phyloP scores from a whole-genome alignment of 2,797 vertebrate species.

The Rhinophrynus dorsalis region DNA sequence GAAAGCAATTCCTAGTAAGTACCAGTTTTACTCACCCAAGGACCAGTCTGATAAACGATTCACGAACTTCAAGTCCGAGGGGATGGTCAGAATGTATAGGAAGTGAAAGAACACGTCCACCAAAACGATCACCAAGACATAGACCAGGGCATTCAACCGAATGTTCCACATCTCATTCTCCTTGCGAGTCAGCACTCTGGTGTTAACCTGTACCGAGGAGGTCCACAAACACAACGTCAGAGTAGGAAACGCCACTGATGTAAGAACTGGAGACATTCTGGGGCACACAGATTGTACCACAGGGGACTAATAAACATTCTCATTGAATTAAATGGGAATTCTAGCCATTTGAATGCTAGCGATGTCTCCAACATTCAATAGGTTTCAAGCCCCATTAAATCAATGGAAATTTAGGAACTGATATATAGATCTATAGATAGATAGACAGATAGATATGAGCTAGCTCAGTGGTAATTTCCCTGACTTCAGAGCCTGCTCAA shows the following conservation, averaged over 20 bases:
- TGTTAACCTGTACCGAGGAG: constrained; percentile 72
- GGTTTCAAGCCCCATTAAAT: not conserved
- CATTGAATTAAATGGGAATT: too few species aligned
- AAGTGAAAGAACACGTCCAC: constrained; percentile 92
- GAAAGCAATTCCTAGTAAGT: too few species aligned
- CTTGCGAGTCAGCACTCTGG: constrained; percentile 70
- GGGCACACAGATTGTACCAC: too few species aligned
- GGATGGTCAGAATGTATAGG: constrained; percentile 94
- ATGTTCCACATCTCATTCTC: constrained; percentile 89
- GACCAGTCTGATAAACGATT: constrained; percentile 87
- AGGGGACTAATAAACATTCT: too few species aligned
- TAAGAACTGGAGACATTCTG: too few species aligned
- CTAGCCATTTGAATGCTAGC: too few species aligned
- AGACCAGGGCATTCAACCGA: constrained; percentile 68
- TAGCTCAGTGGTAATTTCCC: too few species aligned
- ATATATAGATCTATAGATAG: too few species aligned
- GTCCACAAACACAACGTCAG: not conserved
- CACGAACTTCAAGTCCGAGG: constrained; percentile 82
- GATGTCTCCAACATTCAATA: not conserved
- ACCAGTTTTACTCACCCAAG: constrained; percentile 83
- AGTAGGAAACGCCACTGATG: not conserved
- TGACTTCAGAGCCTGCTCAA: too few species aligned
- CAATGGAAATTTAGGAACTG: too few species aligned
- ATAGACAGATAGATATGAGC: too few species aligned
- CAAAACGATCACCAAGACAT: constrained; percentile 69